Evolutionary conservation across 2,888 invertebrate genomes (phyloP), one percentile per base, ranked within the genome.

Genomic region (Eubasilissa splendida): DNA sequence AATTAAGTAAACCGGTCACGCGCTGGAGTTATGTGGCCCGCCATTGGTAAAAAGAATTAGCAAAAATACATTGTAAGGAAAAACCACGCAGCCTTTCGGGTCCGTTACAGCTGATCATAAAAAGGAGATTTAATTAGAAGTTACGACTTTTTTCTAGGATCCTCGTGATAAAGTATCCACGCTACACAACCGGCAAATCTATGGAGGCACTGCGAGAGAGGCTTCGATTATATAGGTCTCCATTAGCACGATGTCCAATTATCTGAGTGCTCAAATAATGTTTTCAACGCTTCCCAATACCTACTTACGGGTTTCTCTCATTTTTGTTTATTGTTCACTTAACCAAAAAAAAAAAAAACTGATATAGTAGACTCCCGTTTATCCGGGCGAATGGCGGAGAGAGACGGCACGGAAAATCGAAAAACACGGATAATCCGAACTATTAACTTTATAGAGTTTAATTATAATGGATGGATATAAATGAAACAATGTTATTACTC

Each of bases 111-210:
- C 59, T 59, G 74, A 74, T 74, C 74, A 59, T 74, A 74, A 74
- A 74, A 74, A 74, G 59, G 33, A 74, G 58, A 74, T 74, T 74
- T 59, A 74, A 74, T 74, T 74, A 59, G 68, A 74, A 56, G 74
- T 74, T 59, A 74, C 59, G 74, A 59, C 59, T 74, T 56, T 71
- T 68, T 56, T 53, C 56, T 71, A 42, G 50, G 52, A 68, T 50
- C 14, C 52, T 52, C 68, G 50, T 68, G 68, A 68, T 68, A 68
- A 68, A 68, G 68, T 68, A 68, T n/a, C 68, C 42, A n/a, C n/a
- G 52, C 50, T 14, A 68, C 68, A 68, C 68, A n/a, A 52, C 12
- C 50, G 50, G 10, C 5, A 42, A n/a, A 2, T 50, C 10, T 68
- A 68, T 68, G 68, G 10, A 52, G 66, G n/a, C 8, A 22, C 31